Base-by-base conservation (phyloP, 2,797 vertebrate species). In the Spondyliosoma cantharus region DNA sequence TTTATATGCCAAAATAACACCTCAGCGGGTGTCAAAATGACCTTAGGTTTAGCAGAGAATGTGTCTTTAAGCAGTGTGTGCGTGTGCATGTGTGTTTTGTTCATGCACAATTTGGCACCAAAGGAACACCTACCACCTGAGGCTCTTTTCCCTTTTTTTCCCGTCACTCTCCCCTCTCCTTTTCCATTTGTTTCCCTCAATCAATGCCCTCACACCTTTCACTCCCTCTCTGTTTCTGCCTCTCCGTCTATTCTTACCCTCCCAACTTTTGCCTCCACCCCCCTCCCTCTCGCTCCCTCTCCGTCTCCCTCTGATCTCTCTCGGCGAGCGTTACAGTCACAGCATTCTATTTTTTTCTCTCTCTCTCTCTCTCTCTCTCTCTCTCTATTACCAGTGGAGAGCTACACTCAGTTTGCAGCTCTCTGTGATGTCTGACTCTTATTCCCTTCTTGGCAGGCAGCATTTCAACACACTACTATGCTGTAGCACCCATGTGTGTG, bases 1-100 rank as follows among this genome's bases (percentile, higher is more conserved):
- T 82, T 89, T 80, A 78, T 78, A 81, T 67, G 78, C 52, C 73
- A 84, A 61, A 78, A 71, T 79, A 84, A 86, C 82, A 90, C 82
- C 64, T 89, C 22, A 7, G 25, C 12, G 27, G 78, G 78, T 87
- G 88, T 86, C 78, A 89, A 72, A 65, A 88, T 84, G 86, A 88
- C 86, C 85, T 81, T 14, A 57, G 83, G 81, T 83, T 83, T 84
- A 64, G 32, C 43, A 82, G 56, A 49, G 42, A 81, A 74, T 71
- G 75, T 69, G 74, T 81, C 66, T 80, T 65, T 74, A 84, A 80
- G 37, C 80, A 74, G 65, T 67, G 32, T 46, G 49, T 48, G 50
- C 59, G 46, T 53, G 64, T 53, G 25, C 43, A 20, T 4, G 22
- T 37, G 58, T 29, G 42, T 57, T 58, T 15, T 4, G 22, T 27